These are phyloP conservation scores for Eupleurogrammus muticus DNA, from an alignment of 2,797 vertebrate genomes.

Conservation along the genomic window DNA sequence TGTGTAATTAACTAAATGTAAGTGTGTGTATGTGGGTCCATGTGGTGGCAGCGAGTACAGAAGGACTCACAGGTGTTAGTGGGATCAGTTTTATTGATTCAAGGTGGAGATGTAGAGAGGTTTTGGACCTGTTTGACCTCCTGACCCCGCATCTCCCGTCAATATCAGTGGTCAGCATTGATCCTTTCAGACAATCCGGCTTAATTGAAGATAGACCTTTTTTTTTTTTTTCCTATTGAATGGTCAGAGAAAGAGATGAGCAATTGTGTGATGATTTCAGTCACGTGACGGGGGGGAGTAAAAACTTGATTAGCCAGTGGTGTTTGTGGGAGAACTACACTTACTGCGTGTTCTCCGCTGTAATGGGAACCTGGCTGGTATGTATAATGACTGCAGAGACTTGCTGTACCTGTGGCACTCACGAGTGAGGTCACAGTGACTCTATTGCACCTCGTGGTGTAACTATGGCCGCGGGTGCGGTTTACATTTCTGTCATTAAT, in stretches of 20 bases:
- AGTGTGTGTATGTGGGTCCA: slow-evolving; percentile 16
- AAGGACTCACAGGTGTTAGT: slow-evolving; percentile 43
- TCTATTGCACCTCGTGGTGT: neutral
- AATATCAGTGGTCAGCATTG: slow-evolving; percentile 55
- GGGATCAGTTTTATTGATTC: slow-evolving; percentile 64
- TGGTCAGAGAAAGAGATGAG: slow-evolving; percentile 34
- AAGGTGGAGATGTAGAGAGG: slow-evolving; percentile 41
- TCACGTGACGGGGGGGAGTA: neutral
- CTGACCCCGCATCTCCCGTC: slow-evolving; percentile 18
- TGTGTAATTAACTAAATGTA: slow-evolving; percentile 64
- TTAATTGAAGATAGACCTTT: slow-evolving; percentile 38
- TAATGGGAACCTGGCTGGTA: slow-evolving; percentile 1
- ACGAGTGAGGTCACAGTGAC: neutral
- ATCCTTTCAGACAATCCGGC: slow-evolving; percentile 47
- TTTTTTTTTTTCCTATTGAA: slow-evolving; percentile 34
- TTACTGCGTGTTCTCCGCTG: neutral
- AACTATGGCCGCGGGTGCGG: neutral
- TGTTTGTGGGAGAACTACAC: slow-evolving; percentile 9
- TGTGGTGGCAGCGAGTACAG: slow-evolving; percentile 15
- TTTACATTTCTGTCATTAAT: neutral
- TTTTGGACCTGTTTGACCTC: slow-evolving; percentile 58
- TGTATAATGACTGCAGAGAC: neutral
- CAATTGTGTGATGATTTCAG: slow-evolving; percentile 20
- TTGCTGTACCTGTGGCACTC: neutral
- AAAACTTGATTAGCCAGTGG: slow-evolving; percentile 1